Conservation (phyloP, 2,888 invertebrate genomes). For the Pediacus dermestoides region DNA sequence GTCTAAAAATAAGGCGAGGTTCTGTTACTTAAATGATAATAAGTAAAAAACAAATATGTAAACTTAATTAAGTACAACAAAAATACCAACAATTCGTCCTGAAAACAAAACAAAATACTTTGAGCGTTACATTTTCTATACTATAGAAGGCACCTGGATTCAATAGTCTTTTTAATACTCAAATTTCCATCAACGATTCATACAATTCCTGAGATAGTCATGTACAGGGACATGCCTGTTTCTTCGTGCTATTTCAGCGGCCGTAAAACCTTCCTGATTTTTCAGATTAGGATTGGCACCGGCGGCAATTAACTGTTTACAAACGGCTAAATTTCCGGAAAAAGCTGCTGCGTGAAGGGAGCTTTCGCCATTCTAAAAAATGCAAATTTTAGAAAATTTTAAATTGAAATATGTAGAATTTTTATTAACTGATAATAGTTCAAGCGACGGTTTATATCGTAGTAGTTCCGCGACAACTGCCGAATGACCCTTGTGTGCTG, state of each 20-base stretch:
- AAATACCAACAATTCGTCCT: no score
- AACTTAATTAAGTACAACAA: no score
- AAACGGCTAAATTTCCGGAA: slow-evolving; percentile 79
- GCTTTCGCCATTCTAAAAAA: slow-evolving; percentile 81
- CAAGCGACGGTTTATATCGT: slow-evolving; percentile 76
- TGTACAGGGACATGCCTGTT: slow-evolving; percentile 55
- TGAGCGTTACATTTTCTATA: no score
- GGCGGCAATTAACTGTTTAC: slow-evolving; percentile 69
- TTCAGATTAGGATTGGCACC: slow-evolving; percentile 64
- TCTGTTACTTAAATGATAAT: no score
- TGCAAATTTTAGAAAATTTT: slow-evolving; percentile 11
- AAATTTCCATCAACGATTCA: no score
- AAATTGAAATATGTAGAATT: slow-evolving; percentile 11
- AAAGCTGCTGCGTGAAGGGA: slow-evolving; percentile 88
- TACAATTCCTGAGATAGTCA: slow-evolving; percentile 53
- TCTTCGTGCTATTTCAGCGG: slow-evolving; percentile 62
- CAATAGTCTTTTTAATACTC: no score
- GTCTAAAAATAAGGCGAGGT: no score
- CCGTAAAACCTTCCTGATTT: slow-evolving; percentile 70
- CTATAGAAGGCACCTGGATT: no score
- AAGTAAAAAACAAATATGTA: no score
- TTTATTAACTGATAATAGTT: slow-evolving; percentile 68
- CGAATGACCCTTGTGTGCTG: slow-evolving; percentile 89
- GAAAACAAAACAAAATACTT: no score
- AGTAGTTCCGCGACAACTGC: slow-evolving; percentile 82